These are phyloP conservation scores for Drosophila affinis DNA, from an alignment of 2,888 invertebrate genomes.

Conservation along the genomic window DNA sequence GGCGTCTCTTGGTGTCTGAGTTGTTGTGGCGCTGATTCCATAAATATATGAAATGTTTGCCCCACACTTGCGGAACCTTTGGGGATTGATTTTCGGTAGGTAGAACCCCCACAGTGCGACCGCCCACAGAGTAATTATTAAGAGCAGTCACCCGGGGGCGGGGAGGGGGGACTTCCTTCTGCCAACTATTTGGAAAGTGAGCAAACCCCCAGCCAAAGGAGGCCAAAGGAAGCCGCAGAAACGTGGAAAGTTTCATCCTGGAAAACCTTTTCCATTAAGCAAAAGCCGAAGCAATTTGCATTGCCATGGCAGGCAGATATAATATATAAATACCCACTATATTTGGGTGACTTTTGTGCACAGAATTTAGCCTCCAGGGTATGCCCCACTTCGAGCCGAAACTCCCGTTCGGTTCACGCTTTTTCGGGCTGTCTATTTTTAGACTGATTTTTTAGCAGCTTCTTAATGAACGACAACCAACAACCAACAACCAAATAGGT, in stretches of 20 bases:
- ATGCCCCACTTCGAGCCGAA: not conserved
- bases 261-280: conserved; percentile 10
- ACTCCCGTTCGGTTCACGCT: not conserved
- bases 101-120: too few species aligned
- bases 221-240: too few species aligned
- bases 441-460: conserved; percentile 57
- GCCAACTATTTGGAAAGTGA: conserved; percentile 25
- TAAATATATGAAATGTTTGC: conserved; percentile 20
- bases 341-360: too few species aligned
- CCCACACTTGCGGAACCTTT: conserved; percentile 11
- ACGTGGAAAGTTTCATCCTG: not conserved
- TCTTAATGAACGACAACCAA: conserved; percentile 46
- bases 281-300: conserved; percentile 45
- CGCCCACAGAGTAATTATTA: conserved; percentile 21
- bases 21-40: not conserved
- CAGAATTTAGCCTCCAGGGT: not conserved
- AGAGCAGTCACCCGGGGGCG: conserved; percentile 15
- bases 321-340: too few species aligned
- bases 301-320: too few species aligned
- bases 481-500: too few species aligned
- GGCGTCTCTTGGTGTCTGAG: too few species aligned
- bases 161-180: conserved; percentile 4
- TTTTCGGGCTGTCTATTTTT: conserved; percentile 53
- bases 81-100: conserved; percentile 35
- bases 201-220: too few species aligned